Percentiles rank a stretch among this genome's conserved stretches.
These are phyloP conservation scores for Chloroclystis v-ata DNA, from an alignment of 2,888 invertebrate species.

Conservation along the genomic window DNA sequence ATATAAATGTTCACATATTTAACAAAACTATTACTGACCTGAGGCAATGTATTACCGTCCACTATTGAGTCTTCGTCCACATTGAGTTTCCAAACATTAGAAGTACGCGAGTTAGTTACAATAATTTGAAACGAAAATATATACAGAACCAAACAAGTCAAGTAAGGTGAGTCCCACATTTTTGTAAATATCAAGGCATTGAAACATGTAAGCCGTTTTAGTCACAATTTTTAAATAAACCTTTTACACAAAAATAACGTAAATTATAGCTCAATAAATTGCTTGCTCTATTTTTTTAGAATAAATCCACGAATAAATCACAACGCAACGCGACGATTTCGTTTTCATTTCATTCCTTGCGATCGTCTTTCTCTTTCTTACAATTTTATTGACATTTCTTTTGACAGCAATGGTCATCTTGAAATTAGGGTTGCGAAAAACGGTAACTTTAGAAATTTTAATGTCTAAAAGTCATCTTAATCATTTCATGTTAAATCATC, in stretches of 20 bases:
- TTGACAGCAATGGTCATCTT: slow-evolving; percentile 3
- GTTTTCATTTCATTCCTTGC: slow-evolving; percentile 33
- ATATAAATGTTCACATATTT: slow-evolving; percentile 51
- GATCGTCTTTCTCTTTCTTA: slow-evolving; percentile 4
- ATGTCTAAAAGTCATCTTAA: too few species aligned
- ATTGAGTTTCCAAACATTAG: slow-evolving; percentile 90
- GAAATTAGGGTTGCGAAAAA: slow-evolving; percentile 9
- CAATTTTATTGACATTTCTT: slow-evolving; percentile 10
- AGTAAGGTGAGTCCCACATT: slow-evolving; percentile 78
- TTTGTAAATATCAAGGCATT: slow-evolving; percentile 50
- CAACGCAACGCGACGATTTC: slow-evolving; percentile 36
- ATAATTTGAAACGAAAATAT: slow-evolving; percentile 85
- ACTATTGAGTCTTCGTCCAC: slow-evolving; percentile 86
- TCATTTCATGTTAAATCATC: too few species aligned
- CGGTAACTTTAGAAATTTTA: slow-evolving; percentile 2
- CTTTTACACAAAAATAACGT: slow-evolving; percentile 47
- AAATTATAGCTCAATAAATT: slow-evolving; percentile 38
- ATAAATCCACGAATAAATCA: slow-evolving; percentile 42
- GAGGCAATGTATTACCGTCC: slow-evolving; percentile 78
- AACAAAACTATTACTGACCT: slow-evolving; percentile 58
- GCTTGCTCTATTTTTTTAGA: slow-evolving; percentile 43
- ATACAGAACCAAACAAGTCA: slow-evolving; percentile 82
- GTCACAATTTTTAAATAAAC: slow-evolving; percentile 34
- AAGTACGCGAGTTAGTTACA: slow-evolving; percentile 87
- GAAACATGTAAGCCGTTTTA: slow-evolving; percentile 53